phyloP scores from a whole-genome alignment of 2,797 vertebrate species.

The Poeciliopsis presidionis region DNA sequence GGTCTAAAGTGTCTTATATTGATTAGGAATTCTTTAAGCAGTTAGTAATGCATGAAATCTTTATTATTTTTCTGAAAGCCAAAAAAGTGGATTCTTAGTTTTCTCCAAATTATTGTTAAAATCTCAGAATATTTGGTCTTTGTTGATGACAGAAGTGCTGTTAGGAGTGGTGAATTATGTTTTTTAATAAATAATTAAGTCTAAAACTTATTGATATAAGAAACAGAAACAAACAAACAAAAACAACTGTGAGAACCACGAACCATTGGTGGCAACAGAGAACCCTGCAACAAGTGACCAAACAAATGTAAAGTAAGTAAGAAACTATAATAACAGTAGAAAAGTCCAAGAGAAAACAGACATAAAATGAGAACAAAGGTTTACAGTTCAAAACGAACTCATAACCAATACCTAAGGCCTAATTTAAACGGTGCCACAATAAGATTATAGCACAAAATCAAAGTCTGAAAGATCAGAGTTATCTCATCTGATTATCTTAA shows the following conservation, averaged over 20 bases:
- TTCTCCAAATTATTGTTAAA: not conserved
- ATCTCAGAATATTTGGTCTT: not conserved
- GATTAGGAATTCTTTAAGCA: not conserved
- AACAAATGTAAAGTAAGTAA: not conserved
- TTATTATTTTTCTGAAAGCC: not conserved
- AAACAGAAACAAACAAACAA: not conserved
- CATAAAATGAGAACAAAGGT: not conserved
- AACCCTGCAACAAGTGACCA: not conserved
- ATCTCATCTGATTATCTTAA: not conserved
- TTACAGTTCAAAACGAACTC: not conserved
- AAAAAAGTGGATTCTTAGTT: not conserved
- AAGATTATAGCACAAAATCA: not conserved
- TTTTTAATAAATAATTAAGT: not conserved
- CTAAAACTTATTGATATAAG: not conserved
- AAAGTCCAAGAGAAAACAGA: not conserved
- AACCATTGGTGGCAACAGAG: not conserved
- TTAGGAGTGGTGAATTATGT: not conserved
- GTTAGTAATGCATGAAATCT: not conserved
- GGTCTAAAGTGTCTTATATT: not conserved
- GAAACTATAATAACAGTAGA: not conserved
- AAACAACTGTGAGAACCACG: not conserved
- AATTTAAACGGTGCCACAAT: not conserved
- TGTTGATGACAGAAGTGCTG: not conserved
- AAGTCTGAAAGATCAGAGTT: not conserved
- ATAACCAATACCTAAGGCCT: not conserved